Evolutionary conservation across 1,140 invertebrate species (phyloP).

Genomic region (Rhynchophorus ferrugineus): DNA sequence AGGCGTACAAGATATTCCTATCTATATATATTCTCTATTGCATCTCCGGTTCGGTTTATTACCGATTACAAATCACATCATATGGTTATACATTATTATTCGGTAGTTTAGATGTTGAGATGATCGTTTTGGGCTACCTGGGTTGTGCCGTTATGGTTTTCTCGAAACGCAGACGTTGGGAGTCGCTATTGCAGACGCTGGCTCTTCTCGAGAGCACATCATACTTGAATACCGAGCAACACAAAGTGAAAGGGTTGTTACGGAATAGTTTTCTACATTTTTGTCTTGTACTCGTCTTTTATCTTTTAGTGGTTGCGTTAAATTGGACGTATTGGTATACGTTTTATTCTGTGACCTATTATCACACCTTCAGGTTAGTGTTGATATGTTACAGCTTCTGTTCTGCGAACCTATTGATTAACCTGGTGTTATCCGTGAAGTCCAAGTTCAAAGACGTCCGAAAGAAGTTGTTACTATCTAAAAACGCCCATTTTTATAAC

Average conservation of each 20-base stretch:
- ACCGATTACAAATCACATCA: neutral
- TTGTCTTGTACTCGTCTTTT: neutral
- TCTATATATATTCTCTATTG: neutral
- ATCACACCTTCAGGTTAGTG: neutral
- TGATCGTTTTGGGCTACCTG: neutral
- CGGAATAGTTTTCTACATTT: neutral
- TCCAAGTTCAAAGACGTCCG: neutral
- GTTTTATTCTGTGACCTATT: neutral
- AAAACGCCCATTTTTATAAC: constrained; percentile 2
- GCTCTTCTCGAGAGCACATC: neutral
- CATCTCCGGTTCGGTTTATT: neutral
- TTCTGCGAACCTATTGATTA: neutral
- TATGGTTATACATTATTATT: neutral
- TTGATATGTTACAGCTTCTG: neutral
- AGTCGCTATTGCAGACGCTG: neutral
- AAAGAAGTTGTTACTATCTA: neutral
- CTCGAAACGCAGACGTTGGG: neutral
- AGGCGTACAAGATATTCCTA: neutral
- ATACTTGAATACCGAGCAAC: neutral
- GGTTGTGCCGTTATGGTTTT: neutral
- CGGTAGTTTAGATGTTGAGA: neutral
- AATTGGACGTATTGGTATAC: neutral
- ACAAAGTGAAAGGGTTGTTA: neutral
- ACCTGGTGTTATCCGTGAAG: neutral
- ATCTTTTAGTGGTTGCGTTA: neutral